Conservation (phyloP, 2,113 vertebrate species). For the Mystacornis crossleyi region DNA sequence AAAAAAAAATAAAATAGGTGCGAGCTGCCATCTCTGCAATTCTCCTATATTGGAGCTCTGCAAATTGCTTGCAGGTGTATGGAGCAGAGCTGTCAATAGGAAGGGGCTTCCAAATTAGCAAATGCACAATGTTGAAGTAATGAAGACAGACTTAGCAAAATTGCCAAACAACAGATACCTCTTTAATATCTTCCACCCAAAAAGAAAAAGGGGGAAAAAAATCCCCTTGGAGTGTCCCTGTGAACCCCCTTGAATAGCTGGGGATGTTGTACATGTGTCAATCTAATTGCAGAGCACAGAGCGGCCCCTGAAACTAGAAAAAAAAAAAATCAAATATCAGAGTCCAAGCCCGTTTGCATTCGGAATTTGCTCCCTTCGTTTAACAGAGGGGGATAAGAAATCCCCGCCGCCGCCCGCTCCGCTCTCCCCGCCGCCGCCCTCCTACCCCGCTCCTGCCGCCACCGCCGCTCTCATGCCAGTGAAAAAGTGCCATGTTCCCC, state of each 20-base stretch:
- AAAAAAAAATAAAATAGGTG: constrained; percentile 87
- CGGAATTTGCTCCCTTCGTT: neutral
- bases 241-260: constrained; percentile 33
- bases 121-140: constrained; percentile 93
- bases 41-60: constrained; percentile 90
- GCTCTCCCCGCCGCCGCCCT: neutral
- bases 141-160: constrained; percentile 89
- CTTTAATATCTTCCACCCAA: constrained; percentile 79
- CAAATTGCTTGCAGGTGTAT: constrained; percentile 99
- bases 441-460: neutral
- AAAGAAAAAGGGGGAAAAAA: constrained; percentile 34
- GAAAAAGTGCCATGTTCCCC: neutral
- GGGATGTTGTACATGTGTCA: constrained; percentile 35
- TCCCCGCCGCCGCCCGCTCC: neutral
- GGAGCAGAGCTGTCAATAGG: constrained; percentile 91
- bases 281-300: constrained; percentile 59
- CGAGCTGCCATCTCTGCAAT: constrained; percentile 94
- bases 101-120: constrained; percentile 93
- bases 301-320: constrained; percentile 8
- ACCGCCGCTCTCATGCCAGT: neutral
- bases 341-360: neutral
- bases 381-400: neutral
- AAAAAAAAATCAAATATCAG: constrained; percentile 11
- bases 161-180: constrained; percentile 86
- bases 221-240: constrained; percentile 58